These are phyloP conservation scores for Microctenopoma stevenorrisi DNA, from an alignment of 2,797 vertebrate genomes.

Conservation along the genomic window DNA sequence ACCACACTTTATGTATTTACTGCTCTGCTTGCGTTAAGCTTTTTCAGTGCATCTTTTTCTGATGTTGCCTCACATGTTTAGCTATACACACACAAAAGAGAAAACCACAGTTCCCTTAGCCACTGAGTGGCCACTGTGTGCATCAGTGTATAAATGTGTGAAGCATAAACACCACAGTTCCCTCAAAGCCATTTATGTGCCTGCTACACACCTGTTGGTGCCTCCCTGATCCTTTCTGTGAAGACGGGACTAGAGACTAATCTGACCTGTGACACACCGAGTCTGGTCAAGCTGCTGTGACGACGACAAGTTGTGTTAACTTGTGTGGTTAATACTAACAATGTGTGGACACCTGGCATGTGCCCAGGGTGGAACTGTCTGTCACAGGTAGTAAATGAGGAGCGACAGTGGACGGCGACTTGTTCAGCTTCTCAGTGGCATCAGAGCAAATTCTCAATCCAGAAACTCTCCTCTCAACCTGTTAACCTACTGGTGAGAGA, in stretches of 20 bases:
- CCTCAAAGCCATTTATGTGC: constrained; percentile 65
- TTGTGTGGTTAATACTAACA: constrained; percentile 36
- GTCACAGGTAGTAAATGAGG: constrained; percentile 32
- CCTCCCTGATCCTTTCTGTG: constrained; percentile 61
- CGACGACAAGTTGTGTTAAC: constrained; percentile 43
- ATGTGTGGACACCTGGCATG: constrained; percentile 41
- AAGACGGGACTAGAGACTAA: constrained; percentile 71
- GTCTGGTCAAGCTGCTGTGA: constrained; percentile 60
- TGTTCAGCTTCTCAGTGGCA: constrained; percentile 1
- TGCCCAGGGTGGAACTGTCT: constrained; percentile 5
- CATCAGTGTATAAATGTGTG: constrained; percentile 4
- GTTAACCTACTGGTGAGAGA: constrained; percentile 1
- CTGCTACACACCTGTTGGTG: constrained; percentile 63
- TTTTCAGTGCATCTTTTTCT: no score
- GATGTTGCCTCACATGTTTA: background rate
- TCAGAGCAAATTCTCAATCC: constrained; percentile 3
- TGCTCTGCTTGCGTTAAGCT: background rate
- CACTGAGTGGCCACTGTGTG: background rate
- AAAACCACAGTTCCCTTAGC: background rate
- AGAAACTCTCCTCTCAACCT: constrained; percentile 7
- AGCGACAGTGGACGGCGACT: constrained; percentile 12
- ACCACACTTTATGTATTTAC: background rate
- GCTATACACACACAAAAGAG: background rate
- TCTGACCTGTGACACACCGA: constrained; percentile 68
- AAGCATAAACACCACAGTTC: constrained; percentile 35